Base-by-base conservation (phyloP, 2,113 vertebrate genomes). In the Columba janthina region DNA sequence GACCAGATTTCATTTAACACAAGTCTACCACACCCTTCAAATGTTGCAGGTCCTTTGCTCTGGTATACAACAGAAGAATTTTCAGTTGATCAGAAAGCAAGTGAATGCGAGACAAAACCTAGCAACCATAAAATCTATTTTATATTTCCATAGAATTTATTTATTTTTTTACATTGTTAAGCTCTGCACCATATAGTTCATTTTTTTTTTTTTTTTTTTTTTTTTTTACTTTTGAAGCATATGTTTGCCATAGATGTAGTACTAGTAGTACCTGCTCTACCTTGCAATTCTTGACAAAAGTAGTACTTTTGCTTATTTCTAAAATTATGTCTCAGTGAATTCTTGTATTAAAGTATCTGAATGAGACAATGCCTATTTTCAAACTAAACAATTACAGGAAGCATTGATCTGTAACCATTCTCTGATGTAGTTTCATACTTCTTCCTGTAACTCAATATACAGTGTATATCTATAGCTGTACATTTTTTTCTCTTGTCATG, bases 1-100 rank as follows among this genome's bases (percentile, higher is more conserved):
- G 70, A 81, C 29, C 85, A 94, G 75, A 95, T 97, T 96, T 89
- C 62, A 90, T 93, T 93, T 95, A 97, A 96, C 94, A 95, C 70
- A 92, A 79, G 54, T 92, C 88, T 95, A 74, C 78, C 54, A 80
- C 72, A 93, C 48, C 54, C 74, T 96, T 93, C 90, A 93, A 94
- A 97, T 72, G 75, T 88, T 96, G 65, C 83, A 78, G 62, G 65
- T 93, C 76, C 67, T 89, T 80, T 90, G 65, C 85, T 85, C 56
- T 87, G 56, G 6, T 70, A 76, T 31, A 81, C 25, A 84, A 89
- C n/a, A 84, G 91, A 86, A 77, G 70, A 81, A 84, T 90, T 85
- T 71, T 89, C 78, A 91, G 85, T 67, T 90, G 51, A 48, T 87
- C 73, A 74, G 48, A 81, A 90, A 66, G 75, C 64, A 89, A 83